Conservation (phyloP, 2,888 invertebrate genomes). For the Ceriagrion tenellum region DNA sequence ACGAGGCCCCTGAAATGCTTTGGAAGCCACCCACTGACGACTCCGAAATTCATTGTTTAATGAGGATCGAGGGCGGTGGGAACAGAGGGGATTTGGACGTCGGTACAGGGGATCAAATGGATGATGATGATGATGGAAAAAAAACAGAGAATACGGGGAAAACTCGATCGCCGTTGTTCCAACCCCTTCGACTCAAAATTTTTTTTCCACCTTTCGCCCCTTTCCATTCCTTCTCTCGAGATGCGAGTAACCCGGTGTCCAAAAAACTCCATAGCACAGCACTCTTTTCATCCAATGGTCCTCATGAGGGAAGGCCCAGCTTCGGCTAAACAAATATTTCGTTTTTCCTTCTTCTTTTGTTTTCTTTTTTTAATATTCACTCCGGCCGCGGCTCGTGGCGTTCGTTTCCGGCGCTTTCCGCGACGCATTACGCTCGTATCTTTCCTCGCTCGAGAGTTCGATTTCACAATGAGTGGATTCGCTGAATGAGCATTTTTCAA, state of each 20-base stretch:
- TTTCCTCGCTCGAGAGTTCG: neutral
- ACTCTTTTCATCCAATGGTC: neutral
- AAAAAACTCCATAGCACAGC: neutral
- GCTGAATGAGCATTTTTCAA: neutral
- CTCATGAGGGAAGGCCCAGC: neutral
- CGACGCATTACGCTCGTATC: neutral
- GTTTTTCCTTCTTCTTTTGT: neutral
- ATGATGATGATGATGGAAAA: neutral
- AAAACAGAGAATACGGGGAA: neutral
- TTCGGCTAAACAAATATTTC: neutral
- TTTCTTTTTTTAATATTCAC: neutral
- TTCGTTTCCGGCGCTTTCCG: conserved; percentile 8
- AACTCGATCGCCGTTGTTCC: neutral
- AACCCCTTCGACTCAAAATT: neutral
- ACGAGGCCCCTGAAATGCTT: neutral
- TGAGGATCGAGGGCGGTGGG: neutral
- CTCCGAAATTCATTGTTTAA: neutral
- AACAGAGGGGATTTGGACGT: neutral
- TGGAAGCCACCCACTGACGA: neutral
- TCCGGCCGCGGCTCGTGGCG: neutral
- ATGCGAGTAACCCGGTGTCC: neutral
- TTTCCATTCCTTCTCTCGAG: no score
- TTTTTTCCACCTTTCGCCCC: neutral
- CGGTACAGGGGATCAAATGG: neutral
- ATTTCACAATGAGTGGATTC: neutral